phyloP scores from a whole-genome alignment of 2,113 vertebrate genomes.

The Cyanoderma ruficeps region DNA sequence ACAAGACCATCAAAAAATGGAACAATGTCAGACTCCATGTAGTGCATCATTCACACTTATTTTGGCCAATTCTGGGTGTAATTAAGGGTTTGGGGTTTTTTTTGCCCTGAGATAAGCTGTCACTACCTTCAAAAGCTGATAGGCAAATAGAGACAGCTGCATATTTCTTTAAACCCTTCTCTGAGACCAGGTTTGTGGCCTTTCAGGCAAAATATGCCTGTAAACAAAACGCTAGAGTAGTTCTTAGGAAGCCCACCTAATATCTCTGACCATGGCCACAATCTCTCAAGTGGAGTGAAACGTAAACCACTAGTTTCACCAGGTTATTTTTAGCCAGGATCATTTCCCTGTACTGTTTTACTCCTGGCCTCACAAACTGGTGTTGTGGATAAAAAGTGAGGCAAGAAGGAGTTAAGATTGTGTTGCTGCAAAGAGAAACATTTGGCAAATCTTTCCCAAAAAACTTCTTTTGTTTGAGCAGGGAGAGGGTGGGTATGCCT shows the following conservation, averaged over 20 bases:
- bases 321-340: background rate
- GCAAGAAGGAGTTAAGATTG: background rate
- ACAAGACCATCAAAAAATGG: background rate
- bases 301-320: background rate
- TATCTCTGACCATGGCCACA: background rate
- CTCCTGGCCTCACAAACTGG: background rate
- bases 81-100: background rate
- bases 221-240: background rate
- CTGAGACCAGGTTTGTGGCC: background rate
- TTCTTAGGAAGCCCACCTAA: background rate
- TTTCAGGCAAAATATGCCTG: background rate
- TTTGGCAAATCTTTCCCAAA: background rate
- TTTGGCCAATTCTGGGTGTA: background rate
- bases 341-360: background rate
- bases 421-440: background rate
- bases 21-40: background rate
- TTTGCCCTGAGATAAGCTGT: background rate
- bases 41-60: background rate
- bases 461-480: background rate
- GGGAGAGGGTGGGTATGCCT: background rate
- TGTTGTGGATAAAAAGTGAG: background rate
- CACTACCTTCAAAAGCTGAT: background rate
- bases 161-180: background rate
- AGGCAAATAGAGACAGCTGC: background rate
- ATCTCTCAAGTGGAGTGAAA: background rate